Evolutionary conservation across 2,888 invertebrate genomes (phyloP).

Genomic region (Folsomia candida): DNA sequence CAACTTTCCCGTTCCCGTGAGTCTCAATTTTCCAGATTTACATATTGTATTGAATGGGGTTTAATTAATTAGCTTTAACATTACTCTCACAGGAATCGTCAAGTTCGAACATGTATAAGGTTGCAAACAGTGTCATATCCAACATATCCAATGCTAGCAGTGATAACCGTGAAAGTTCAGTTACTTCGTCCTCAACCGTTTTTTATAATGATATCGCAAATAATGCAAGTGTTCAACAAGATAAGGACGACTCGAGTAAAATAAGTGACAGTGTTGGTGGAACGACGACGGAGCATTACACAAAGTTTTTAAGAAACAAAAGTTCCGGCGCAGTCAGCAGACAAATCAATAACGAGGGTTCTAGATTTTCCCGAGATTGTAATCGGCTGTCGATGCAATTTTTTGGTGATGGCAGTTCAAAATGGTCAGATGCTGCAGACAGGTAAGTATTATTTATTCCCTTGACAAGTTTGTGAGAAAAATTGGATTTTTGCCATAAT

Average conservation of each 20-base stretch:
- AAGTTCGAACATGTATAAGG: too few species aligned
- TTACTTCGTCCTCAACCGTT: neutral
- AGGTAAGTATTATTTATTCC: slow-evolving; percentile 54
- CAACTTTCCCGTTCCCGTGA: neutral
- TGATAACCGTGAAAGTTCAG: slow-evolving; percentile 7
- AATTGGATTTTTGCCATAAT: neutral
- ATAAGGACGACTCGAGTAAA: too few species aligned
- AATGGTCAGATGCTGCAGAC: slow-evolving; percentile 82
- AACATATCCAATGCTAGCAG: too few species aligned
- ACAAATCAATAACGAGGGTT: slow-evolving; percentile 24
- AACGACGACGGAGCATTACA: slow-evolving; percentile 9
- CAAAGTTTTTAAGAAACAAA: slow-evolving; percentile 13
- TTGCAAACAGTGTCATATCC: neutral
- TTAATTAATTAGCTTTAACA: too few species aligned
- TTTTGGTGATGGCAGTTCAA: slow-evolving; percentile 67
- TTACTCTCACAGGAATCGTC: too few species aligned
- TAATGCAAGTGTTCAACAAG: neutral
- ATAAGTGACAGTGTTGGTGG: neutral
- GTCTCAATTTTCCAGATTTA: neutral
- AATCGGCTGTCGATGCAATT: slow-evolving; percentile 83
- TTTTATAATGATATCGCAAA: neutral
- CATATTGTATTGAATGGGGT: too few species aligned
- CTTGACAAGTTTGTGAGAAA: neutral
- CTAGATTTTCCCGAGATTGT: slow-evolving; percentile 57
- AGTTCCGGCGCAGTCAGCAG: slow-evolving; percentile 17